phyloP scores from a whole-genome alignment of 2,888 invertebrate species.

The Vesta saturnalis region DNA sequence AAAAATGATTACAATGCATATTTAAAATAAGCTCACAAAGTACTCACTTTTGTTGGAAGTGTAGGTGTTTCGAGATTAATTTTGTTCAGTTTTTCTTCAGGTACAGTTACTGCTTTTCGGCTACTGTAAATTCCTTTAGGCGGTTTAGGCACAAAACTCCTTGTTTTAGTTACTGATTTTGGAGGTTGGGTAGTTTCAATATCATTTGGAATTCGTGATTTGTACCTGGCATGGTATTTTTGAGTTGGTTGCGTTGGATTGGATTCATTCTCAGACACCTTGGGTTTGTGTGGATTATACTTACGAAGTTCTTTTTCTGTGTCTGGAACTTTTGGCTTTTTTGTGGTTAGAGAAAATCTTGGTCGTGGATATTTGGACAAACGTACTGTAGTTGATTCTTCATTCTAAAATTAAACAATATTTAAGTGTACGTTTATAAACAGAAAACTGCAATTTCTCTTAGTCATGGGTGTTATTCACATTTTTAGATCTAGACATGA shows the following conservation, averaged over 20 bases:
- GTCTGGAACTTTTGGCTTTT: slow-evolving; percentile 29
- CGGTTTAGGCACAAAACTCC: slow-evolving; percentile 34
- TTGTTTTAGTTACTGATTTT: slow-evolving; percentile 19
- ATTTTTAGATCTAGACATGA: too few relatives aligned
- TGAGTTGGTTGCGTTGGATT: slow-evolving; percentile 26
- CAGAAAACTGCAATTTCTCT: too few relatives aligned
- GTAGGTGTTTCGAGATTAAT: slow-evolving; percentile 19
- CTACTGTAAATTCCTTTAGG: slow-evolving; percentile 53
- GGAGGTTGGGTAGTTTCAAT: slow-evolving; percentile 6
- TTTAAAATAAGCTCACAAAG: background rate
- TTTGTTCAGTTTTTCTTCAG: slow-evolving; percentile 18
- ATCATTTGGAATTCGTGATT: slow-evolving; percentile 27
- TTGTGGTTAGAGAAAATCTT: slow-evolving; percentile 47
- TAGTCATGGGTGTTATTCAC: too few relatives aligned
- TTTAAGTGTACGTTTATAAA: too few relatives aligned
- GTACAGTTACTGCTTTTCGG: slow-evolving; percentile 43
- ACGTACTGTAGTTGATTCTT: slow-evolving; percentile 11
- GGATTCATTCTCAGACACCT: background rate
- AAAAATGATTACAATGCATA: slow-evolving; percentile 12
- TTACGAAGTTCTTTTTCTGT: background rate
- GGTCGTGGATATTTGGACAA: slow-evolving; percentile 43
- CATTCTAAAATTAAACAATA: slow-evolving; percentile 9
- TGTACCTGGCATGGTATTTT: slow-evolving; percentile 55
- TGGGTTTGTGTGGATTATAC: background rate
- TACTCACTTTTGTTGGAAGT: slow-evolving; percentile 39